Percentiles rank a stretch among this genome's conserved stretches.
Evolutionary conservation across 2,797 vertebrate species (phyloP).

Genomic region (Astyanax mexicanus): DNA sequence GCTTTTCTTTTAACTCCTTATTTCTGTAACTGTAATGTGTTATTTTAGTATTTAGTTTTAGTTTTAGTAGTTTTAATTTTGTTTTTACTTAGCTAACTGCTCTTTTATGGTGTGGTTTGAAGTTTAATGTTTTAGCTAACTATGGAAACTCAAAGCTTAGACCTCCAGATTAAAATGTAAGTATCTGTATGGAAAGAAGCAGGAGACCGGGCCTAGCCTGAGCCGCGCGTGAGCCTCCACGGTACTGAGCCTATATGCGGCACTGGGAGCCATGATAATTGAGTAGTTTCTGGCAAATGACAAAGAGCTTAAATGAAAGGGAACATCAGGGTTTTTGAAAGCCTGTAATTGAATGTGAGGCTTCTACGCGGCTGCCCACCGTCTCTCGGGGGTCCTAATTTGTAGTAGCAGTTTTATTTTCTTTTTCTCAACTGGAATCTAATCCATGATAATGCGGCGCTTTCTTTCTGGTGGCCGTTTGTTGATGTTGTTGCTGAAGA

Average conservation of each 20-base stretch:
- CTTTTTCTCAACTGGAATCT: slow-evolving; percentile 76
- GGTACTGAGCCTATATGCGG: slow-evolving; percentile 74
- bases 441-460: slow-evolving; percentile 83
- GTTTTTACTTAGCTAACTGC: no score
- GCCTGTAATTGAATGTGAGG: slow-evolving; percentile 83
- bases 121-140: no score
- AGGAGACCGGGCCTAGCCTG: neutral
- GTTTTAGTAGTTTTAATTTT: no score
- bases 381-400: slow-evolving; percentile 82
- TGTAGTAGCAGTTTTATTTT: slow-evolving; percentile 75
- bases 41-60: no score
- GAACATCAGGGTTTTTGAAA: slow-evolving; percentile 70
- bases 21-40: no score
- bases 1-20: no score
- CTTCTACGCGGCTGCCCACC: slow-evolving; percentile 71
- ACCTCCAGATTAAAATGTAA: neutral
- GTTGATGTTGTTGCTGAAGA: slow-evolving; percentile 88
- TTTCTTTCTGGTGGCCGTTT: slow-evolving; percentile 70
- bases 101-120: no score
- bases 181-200: neutral
- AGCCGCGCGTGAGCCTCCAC: neutral
- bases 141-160: no score
- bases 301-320: slow-evolving; percentile 78
- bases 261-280: slow-evolving; percentile 70
- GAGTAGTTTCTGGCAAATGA: slow-evolving; percentile 70